phyloP scores from a whole-genome alignment of 2,888 invertebrate species.

The Siphlonurus alternatus region DNA sequence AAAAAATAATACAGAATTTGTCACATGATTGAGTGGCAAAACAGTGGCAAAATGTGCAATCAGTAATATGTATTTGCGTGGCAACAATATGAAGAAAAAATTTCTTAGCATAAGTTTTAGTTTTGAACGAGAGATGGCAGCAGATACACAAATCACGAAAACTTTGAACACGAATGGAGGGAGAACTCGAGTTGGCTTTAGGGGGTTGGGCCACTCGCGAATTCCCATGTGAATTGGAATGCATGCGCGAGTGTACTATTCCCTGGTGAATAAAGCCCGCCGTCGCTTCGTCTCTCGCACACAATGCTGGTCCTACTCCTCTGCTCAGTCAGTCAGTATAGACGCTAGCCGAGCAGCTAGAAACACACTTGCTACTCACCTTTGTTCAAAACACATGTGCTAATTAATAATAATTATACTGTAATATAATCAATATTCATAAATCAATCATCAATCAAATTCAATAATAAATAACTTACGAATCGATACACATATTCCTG shows the following conservation, averaged over 20 bases:
- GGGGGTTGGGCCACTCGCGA: not conserved
- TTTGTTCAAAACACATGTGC: not conserved
- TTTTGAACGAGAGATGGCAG: not conserved
- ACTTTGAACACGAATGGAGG: not conserved
- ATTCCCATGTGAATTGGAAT: constrained; percentile 2
- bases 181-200: constrained; percentile 1
- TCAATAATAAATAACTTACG: too few species aligned
- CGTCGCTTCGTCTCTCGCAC: not conserved
- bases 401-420: not conserved
- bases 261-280: constrained; percentile 1
- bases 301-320: not conserved
- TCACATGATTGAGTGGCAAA: not conserved
- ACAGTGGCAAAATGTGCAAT: not conserved
- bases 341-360: not conserved
- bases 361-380: not conserved
- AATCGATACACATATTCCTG: too few species aligned
- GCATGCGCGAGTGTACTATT: constrained; percentile 3
- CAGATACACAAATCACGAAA: not conserved
- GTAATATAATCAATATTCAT: too few species aligned
- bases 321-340: not conserved
- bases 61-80: not conserved
- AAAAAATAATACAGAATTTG: not conserved
- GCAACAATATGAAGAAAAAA: not conserved
- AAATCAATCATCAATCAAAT: too few species aligned
- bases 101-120: not conserved